Evolutionary conservation across 1,140 invertebrate genomes (phyloP).

Genomic region (Megathymus violae): DNA sequence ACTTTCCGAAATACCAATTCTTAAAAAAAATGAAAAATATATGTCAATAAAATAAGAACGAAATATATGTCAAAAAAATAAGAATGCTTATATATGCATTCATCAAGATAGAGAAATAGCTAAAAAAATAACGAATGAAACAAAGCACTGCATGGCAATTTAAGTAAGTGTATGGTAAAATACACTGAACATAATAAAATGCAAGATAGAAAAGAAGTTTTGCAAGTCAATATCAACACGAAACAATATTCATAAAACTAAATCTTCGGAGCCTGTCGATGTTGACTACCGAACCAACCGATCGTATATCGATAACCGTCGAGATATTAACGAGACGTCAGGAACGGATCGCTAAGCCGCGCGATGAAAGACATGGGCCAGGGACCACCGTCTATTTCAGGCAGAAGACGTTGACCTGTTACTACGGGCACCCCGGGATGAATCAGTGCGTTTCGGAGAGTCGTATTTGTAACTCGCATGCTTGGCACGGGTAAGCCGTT

Average conservation of each 20-base stretch:
- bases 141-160: no score
- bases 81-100: no score
- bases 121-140: no score
- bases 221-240: no score
- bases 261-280: not conserved
- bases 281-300: conserved; percentile 9
- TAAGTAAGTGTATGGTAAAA: no score
- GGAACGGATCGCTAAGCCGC: conserved; percentile 58
- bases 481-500: conserved; percentile 17
- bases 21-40: no score
- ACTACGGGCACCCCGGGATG: conserved; percentile 60
- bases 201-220: no score
- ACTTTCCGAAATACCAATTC: no score
- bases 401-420: conserved; percentile 73
- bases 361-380: conserved; percentile 71
- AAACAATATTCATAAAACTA: conserved; percentile 10
- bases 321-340: conserved; percentile 74
- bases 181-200: no score
- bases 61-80: no score
- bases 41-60: no score
- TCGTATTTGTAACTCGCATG: conserved; percentile 22
- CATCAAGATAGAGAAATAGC: no score
- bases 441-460: conserved; percentile 43
- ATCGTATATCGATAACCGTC: conserved; percentile 68
- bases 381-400: conserved; percentile 67